These are phyloP conservation scores for Machimus atricapillus DNA, from an alignment of 2,888 invertebrate genomes.

Conservation along the genomic window DNA sequence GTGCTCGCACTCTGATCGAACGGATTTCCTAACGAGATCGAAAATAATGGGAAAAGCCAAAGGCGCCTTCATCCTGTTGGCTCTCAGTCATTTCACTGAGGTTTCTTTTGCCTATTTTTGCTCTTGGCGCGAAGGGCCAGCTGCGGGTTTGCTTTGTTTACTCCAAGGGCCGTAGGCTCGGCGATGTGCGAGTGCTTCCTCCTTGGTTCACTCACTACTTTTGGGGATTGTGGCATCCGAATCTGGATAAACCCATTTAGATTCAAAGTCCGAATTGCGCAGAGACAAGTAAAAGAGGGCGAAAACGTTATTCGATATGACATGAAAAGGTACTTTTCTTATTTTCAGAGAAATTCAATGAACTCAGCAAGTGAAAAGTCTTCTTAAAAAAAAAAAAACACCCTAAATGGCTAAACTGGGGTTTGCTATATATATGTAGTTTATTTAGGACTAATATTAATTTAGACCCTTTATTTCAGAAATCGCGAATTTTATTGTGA, in stretches of 20 bases:
- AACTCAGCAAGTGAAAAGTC: not conserved
- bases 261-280: not conserved
- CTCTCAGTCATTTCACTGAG: not conserved
- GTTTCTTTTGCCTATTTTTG: not conserved
- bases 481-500: too few relatives aligned
- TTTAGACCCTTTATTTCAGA: too few relatives aligned
- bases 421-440: too few relatives aligned
- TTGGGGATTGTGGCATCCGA: not conserved
- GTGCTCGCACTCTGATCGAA: not conserved
- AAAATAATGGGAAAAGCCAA: not conserved
- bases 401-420: not conserved
- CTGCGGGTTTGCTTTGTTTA: not conserved
- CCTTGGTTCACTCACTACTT: not conserved
- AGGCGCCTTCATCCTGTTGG: not conserved
- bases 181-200: not conserved
- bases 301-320: not conserved
- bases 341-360: not conserved
- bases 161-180: not conserved
- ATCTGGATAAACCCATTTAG: not conserved
- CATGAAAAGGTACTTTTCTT: not conserved
- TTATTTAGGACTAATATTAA: too few relatives aligned
- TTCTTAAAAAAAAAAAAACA: too few relatives aligned
- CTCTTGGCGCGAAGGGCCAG: not conserved
- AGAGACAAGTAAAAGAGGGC: not conserved
- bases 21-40: conserved; percentile 3